Base-by-base conservation (phyloP, 1,140 invertebrate genomes). In the Pectinophora gossypiella region DNA sequence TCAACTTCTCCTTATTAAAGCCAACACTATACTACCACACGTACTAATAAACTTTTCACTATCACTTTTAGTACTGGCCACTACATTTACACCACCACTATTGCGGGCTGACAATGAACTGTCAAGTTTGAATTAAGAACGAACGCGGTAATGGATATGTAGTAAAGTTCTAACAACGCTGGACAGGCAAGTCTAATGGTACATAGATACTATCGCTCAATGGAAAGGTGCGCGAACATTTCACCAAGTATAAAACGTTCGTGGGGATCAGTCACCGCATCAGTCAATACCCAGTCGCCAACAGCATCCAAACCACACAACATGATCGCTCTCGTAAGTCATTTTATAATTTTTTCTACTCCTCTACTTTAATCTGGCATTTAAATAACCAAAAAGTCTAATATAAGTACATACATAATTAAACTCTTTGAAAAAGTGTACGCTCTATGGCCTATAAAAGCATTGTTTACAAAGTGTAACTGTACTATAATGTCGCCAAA, bases 301-400 rank as follows among this genome's bases (percentile, higher is more conserved):
- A 67, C 64, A 62, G 44, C 72, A 78, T 50, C 71, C 62, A 82
- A 77, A 63, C 67, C 54, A 40, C 59, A 50, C 83, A 83, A 85
- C 80, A 86, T 86, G 83, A 84, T 86, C 70, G 79, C 76, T 58
- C 72, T 83, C 61, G 83, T 86, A 82, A 86, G 83, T 86, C 23
- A 43, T 55, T 49, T 32, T 47, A 36, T 42, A 47, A 48, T 61
- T 58, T 13, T 10, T 40, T 6, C 7, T 40, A 18, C n/a, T n/a
- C n/a, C n/a, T n/a, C n/a, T n/a, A n/a, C n/a, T n/a, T n/a, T n/a
- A n/a, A n/a, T n/a, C n/a, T n/a, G n/a, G n/a, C n/a, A n/a, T n/a
- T n/a, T n/a, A n/a, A n/a, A n/a, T n/a, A n/a, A n/a, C n/a, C n/a
- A n/a, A n/a, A n/a, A n/a, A n/a, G n/a, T n/a, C n/a, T n/a, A n/a